Base-by-base conservation (phyloP, 2,797 vertebrate species). In the Tapera naevia region DNA sequence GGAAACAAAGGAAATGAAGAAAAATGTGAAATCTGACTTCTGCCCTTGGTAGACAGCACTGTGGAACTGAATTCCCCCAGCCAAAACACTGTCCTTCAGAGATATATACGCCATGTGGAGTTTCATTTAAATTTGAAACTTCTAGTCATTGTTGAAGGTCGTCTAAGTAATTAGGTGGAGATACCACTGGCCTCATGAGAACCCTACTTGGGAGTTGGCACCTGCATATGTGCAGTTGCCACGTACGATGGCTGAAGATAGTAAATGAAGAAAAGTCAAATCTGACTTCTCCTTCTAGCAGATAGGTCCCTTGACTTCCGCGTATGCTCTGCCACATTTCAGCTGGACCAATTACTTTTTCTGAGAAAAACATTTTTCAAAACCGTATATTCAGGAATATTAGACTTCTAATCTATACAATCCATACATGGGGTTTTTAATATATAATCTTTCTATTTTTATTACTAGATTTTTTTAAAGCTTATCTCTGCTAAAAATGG, bases 41-140 rank as follows among this genome's bases (percentile, higher is more conserved):
- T 56, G 24, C 27, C 13, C 21, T 41, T 48, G 13, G 5, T 33
- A 51, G 35, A 21, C 2, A 12, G 14, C 25, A 41, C 43, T 46
- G 48, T 13, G 54, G 10, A 8, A 22, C 11, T 86, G 48, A n/a
- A 28, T 51, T 58, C 22, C 9, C 13, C 30, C 28, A 51, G 13
- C 17, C 2, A 2, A 54, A 71, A 10, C 7, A 10, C 7, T 3
- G 1, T 37, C 10, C 9, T 3, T 80, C 27, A 33, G n/a, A 37
- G n/a, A 37, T 13, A 45, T 33, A 39, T 15, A 23, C 58, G 27
- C 39, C 2, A 1, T 43, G 17, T 32, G 10, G 33, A 58, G 28
- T 10, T 43, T 80, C 19, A 75, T 43, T 46, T 60, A 43, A 35
- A 54, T 60, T 41, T 80, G 43, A 51, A 88, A 67, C 50, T 39